Evolutionary conservation across 2,888 invertebrate species (phyloP), one percentile per base, ranked within the genome.

Genomic region (Eupeodes luniger): DNA sequence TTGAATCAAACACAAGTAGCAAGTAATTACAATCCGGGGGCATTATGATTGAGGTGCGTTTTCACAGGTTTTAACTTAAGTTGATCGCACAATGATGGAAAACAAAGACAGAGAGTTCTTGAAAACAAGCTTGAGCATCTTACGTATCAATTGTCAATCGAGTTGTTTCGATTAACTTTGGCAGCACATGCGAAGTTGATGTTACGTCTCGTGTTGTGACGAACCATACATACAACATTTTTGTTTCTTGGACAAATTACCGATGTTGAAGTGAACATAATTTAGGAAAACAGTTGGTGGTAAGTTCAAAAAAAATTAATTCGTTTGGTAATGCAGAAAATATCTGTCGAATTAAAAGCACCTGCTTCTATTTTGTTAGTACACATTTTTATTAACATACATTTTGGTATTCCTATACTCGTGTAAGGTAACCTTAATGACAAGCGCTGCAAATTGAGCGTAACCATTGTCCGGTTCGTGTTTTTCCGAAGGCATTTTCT

Each of bases 1-100:
- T 87, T 76, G 44, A 90, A 90, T 81, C 90, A 89, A 90, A 90
- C 89, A 90, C 90, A 90, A 90, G 90, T 90, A 90, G 90, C 90
- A 89, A 89, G 89, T 90, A 90, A 90, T 90, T 90, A 90, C 89
- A 90, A 90, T 90, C 83, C 85, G 87, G 80, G 81, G 83, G 84
- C 84, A 83, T 61, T 27, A 11, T 86, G 84, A 84, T 84, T 88
- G 87, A 87, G 86, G 86, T 87, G 86, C 86, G 83, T 83, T 87
- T 67, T 87, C 86, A 80, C 79, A 67, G 83, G 79, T 79, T 70
- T 83, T 80, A 83, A 87, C 69, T 75, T 49, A 77, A 85, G 82
- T 79, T 82, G 82, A 89, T 79, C 79, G 76, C 80, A 53, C 70
- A 82, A 12, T 47, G 10, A 47, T 27, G 27, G 27, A 40, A 49